These are phyloP conservation scores for Orius insidiosus DNA, from an alignment of 1,140 invertebrate genomes.

Conservation along the genomic window DNA sequence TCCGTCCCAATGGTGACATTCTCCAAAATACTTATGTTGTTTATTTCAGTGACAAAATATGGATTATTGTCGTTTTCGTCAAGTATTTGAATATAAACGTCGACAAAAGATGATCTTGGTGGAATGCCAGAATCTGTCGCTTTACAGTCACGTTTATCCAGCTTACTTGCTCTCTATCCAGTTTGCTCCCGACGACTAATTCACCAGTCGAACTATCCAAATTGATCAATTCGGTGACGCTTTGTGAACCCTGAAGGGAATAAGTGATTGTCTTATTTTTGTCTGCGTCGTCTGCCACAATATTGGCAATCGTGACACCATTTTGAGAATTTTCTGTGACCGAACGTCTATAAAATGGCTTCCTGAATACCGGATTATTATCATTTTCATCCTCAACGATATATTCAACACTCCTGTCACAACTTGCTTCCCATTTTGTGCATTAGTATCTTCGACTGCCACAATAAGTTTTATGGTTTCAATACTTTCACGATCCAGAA, in stretches of 20 bases:
- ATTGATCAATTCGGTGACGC: conserved; percentile 46
- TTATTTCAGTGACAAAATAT: conserved; percentile 52
- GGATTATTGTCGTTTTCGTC: conserved; percentile 92
- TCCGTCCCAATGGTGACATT: conserved; percentile 53
- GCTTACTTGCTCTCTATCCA: conserved; percentile 67
- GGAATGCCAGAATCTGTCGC: conserved; percentile 71
- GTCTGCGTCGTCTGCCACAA: conserved; percentile 73
- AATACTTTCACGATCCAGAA: conserved; percentile 64
- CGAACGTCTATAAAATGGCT: conserved; percentile 57
- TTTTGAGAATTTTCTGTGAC: conserved; percentile 79
- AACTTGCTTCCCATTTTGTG: conserved; percentile 51
- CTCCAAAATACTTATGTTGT: conserved; percentile 62
- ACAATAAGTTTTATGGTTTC: conserved; percentile 60
- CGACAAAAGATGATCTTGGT: conserved; percentile 42
- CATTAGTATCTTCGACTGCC: conserved; percentile 68
- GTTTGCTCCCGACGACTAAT: conserved; percentile 64
- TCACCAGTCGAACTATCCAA: conserved; percentile 65
- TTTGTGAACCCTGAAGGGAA: conserved; percentile 46
- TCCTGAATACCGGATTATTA: conserved; percentile 70
- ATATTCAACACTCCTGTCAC: conserved; percentile 54
- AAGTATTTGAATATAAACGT: conserved; percentile 57
- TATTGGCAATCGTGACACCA: conserved; percentile 58
- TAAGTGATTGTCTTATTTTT: conserved; percentile 75
- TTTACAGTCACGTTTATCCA: conserved; percentile 78
- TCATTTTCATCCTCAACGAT: conserved; percentile 77